Evolutionary conservation across 2,797 vertebrate species (phyloP).

Genomic region (Cygnus olor): DNA sequence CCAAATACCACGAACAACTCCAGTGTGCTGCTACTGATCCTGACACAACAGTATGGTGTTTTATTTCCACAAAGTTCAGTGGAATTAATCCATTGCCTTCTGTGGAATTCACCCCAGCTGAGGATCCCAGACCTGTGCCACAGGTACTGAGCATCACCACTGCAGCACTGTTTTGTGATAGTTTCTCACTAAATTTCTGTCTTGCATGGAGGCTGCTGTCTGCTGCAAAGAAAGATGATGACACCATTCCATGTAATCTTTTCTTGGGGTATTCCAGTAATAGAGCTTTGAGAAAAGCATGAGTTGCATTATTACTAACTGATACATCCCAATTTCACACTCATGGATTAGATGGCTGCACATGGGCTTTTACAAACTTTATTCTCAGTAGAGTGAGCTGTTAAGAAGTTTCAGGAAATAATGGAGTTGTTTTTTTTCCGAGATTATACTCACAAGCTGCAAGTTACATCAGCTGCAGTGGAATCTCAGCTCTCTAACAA

Average conservation of each 20-base stretch:
- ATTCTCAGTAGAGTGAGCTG: background rate
- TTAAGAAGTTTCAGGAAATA: conserved; percentile 24
- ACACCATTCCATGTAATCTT: background rate
- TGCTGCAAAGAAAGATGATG: background rate
- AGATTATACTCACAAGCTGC: conserved; percentile 10
- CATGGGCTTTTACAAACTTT: conserved; percentile 9
- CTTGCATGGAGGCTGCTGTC: background rate
- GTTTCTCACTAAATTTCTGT: background rate
- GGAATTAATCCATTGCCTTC: background rate
- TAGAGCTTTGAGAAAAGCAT: background rate
- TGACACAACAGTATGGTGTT: background rate
- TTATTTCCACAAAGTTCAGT: background rate
- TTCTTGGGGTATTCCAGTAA: conserved; percentile 1
- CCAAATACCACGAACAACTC: background rate
- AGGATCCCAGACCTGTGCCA: background rate
- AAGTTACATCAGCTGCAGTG: conserved; percentile 28
- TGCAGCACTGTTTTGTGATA: background rate
- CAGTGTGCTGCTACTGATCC: background rate
- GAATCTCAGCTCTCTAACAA: conserved; percentile 27
- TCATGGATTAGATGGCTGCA: background rate
- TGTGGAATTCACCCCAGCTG: background rate
- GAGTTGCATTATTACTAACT: background rate
- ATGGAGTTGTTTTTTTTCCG: conserved; percentile 45
- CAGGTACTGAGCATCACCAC: background rate
- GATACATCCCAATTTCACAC: conserved; percentile 43